A percentile compares a stretch with the other conserved stretches of the same genome.
Evolutionary conservation across 2,797 vertebrate species (phyloP).

Genomic region (Peromyscus melanophrys): DNA sequence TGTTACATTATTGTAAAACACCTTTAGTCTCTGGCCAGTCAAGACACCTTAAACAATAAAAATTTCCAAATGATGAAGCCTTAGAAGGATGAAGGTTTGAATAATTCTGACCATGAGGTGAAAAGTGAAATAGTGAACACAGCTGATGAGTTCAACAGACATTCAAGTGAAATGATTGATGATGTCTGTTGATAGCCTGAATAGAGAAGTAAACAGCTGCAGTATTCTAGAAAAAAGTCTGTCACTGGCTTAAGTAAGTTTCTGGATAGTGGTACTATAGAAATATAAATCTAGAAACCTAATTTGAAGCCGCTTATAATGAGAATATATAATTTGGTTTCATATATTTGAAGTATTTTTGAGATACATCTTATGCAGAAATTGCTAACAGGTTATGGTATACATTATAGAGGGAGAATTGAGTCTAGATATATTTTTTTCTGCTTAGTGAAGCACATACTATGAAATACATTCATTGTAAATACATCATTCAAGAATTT

Average conservation of each 20-base stretch:
- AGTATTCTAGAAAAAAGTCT: background rate
- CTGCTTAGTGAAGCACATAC: background rate
- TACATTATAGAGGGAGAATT: background rate
- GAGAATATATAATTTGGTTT: background rate
- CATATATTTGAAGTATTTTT: conserved; percentile 5
- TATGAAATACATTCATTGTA: background rate
- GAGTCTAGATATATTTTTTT: background rate
- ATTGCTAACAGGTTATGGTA: background rate
- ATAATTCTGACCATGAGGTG: background rate
- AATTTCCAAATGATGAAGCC: background rate
- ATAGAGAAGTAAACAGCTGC: background rate
- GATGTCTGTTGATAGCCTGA: background rate
- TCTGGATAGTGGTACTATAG: background rate
- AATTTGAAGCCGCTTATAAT: background rate
- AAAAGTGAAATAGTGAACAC: background rate
- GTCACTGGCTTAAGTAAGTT: conserved; percentile 19
- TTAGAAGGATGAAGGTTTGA: conserved; percentile 30
- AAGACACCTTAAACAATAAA: background rate
- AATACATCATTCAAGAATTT: background rate
- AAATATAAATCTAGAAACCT: conserved; percentile 11
- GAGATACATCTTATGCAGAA: background rate
- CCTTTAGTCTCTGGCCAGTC: background rate
- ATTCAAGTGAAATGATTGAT: background rate
- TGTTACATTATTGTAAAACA: background rate
- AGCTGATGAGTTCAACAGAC: background rate